These are phyloP conservation scores for Chromoteleia sp. DNA, from an alignment of 2,888 invertebrate genomes.

Conservation along the genomic window DNA sequence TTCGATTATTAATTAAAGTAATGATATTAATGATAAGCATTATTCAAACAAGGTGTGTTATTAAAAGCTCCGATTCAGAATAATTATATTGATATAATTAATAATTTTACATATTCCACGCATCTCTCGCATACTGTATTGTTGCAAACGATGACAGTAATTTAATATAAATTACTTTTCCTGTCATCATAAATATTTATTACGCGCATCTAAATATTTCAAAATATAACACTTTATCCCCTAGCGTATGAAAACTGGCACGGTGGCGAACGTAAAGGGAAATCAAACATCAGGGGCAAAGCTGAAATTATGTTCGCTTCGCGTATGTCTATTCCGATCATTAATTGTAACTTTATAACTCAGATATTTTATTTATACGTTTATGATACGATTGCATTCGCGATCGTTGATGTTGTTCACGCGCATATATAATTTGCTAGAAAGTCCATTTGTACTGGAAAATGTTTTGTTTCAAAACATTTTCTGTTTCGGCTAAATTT, in stretches of 20 bases:
- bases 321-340: not conserved
- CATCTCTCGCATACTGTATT: not conserved
- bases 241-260: constrained; percentile 45
- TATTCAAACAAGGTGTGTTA: not conserved
- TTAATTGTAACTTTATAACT: constrained; percentile 20
- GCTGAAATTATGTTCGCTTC: constrained; percentile 22
- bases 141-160: constrained; percentile 20
- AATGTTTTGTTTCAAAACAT: no score
- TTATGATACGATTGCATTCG: no score
- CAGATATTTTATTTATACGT: not conserved
- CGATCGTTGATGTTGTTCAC: not conserved
- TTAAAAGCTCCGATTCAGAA: not conserved
- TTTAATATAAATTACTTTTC: constrained; percentile 50
- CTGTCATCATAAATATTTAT: constrained; percentile 47
- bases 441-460: no score
- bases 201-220: constrained; percentile 43
- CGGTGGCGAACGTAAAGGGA: constrained; percentile 35
- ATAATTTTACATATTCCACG: constrained; percentile 19
- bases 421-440: not conserved
- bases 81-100: constrained; percentile 19
- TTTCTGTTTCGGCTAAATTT: no score
- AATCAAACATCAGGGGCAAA: constrained; percentile 63
- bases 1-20: not conserved
- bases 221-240: constrained; percentile 48
- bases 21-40: constrained; percentile 2